Evolutionary conservation across 35 echinoderm and acorn worm genomes (phyloP), one percentile per base, ranked within the genome.

Genomic region (Amphiura filiformis): DNA sequence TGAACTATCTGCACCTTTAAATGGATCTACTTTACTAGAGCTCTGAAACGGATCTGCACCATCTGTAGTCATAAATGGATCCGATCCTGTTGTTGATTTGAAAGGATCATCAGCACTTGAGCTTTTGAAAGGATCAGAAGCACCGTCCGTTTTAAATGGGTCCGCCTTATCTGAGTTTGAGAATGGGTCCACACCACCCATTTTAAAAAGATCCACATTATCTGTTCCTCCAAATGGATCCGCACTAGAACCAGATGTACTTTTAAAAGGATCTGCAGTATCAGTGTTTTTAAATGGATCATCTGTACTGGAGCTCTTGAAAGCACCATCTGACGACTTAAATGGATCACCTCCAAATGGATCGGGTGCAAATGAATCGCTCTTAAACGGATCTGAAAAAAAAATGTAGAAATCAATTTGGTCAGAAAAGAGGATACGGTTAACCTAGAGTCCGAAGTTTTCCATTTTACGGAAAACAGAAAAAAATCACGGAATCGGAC

Each of bases 291-390:
- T 35, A n/a, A 86, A 76, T 18, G 83, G 82, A 76, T 91, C 82
- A 36, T 35, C 39, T 31, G 75, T 75, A 56, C 32, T 70, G 39
- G 83, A 33, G 20, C 35, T 37, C 28, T 85, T 85, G 37, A 85
- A 85, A 23, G 83, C 49, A 31, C 38, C 79, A 18, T 38, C 36
- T 17, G 34, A 38, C 14, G 61, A 79, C 56, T 91, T 94, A 35
- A 97, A 97, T 23, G 95, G 92, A 84, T 99, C 96, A 38, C 87
- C 89, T 76, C 90, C 89, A 86, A 99, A 99, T 0, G 96, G 96
- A 83, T 99, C 93, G 31, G 96, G 70, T 47, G 79, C 17, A 49
- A 99, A 99, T 31, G 76, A 83, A 39, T 90, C 87, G 40, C 61
- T 88, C 39, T 99, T 99, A 52, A 99, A 99, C 0, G 93, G 96